Percentiles rank a stretch among this genome's conserved stretches.
Evolutionary conservation across 37 sponge, comb jelly and placozoan genomes (phyloP).

Genomic region (Beroe ovata): DNA sequence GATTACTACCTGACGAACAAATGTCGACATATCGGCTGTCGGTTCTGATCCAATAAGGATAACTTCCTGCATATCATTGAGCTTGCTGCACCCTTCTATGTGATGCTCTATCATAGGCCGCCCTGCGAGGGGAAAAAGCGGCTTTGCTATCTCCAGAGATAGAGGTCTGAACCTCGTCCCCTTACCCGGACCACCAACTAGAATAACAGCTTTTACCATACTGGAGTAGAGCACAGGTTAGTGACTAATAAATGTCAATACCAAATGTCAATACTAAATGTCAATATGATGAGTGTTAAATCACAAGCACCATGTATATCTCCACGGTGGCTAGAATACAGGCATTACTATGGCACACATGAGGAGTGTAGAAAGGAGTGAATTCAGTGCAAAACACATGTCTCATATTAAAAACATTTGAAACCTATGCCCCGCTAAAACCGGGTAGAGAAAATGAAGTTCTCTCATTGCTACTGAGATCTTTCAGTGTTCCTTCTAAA

Average conservation of each 20-base stretch:
- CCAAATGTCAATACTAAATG: background rate
- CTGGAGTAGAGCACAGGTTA: background rate
- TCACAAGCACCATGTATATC: too few relatives aligned
- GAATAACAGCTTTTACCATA: conserved; percentile 85
- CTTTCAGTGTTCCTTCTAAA: background rate
- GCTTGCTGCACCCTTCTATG: conserved; percentile 86
- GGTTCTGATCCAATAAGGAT: conserved; percentile 61
- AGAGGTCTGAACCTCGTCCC: conserved; percentile 94
- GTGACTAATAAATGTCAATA: background rate
- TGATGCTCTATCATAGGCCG: conserved; percentile 95
- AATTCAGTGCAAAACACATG: too few relatives aligned
- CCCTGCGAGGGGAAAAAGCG: conserved; percentile 97
- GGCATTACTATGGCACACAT: too few relatives aligned
- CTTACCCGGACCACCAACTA: conserved; percentile 94
- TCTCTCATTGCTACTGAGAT: conserved; percentile 34
- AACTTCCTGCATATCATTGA: conserved; percentile 58
- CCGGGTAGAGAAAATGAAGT: background rate
- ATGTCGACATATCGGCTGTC: background rate
- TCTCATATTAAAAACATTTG: too few relatives aligned
- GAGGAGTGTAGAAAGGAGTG: too few relatives aligned
- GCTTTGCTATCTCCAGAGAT: conserved; percentile 91
- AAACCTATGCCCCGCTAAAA: background rate
- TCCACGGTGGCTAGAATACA: too few relatives aligned
- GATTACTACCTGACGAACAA: conserved; percentile 36
- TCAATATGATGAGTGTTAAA: too few relatives aligned